Conservation (phyloP, 1,140 invertebrate species). For the Popillia japonica region DNA sequence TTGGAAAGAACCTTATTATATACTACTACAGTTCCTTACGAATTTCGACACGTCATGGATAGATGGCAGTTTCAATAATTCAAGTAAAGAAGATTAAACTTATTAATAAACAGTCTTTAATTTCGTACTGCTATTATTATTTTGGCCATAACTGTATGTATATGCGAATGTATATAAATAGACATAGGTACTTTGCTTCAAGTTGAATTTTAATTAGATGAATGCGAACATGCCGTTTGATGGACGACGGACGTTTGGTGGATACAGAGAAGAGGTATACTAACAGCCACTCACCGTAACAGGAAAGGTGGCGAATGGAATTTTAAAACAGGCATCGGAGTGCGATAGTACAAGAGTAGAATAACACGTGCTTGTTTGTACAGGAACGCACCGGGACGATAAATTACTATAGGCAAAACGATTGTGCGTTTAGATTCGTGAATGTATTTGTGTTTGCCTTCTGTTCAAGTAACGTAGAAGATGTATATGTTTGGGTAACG, state of each 20-base stretch:
- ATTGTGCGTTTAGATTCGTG: not conserved
- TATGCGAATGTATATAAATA: not conserved
- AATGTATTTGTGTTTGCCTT: not conserved
- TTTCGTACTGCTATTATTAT: too few species aligned
- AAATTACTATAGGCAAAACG: not conserved
- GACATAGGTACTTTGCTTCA: not conserved
- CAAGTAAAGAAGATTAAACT: too few species aligned
- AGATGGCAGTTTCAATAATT: too few species aligned
- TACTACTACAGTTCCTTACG: too few species aligned
- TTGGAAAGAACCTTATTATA: too few species aligned
- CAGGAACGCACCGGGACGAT: not conserved
- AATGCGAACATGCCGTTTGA: not conserved
- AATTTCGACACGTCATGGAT: too few species aligned
- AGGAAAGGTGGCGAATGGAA: constrained; percentile 12
- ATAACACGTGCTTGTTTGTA: constrained; percentile 6
- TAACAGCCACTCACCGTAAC: not conserved
- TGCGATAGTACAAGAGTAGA: not conserved
- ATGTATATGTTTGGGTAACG: not conserved
- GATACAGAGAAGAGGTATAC: too few species aligned
- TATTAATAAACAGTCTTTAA: too few species aligned
- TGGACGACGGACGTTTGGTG: not conserved
- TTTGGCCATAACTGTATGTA: too few species aligned
- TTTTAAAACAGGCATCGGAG: constrained; percentile 8
- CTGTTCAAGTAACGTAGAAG: not conserved
- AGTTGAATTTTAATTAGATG: not conserved